Evolutionary conservation across 2,113 vertebrate species (phyloP), one percentile per base, ranked within the genome.

Genomic region (Forbesichthys agassizii): DNA sequence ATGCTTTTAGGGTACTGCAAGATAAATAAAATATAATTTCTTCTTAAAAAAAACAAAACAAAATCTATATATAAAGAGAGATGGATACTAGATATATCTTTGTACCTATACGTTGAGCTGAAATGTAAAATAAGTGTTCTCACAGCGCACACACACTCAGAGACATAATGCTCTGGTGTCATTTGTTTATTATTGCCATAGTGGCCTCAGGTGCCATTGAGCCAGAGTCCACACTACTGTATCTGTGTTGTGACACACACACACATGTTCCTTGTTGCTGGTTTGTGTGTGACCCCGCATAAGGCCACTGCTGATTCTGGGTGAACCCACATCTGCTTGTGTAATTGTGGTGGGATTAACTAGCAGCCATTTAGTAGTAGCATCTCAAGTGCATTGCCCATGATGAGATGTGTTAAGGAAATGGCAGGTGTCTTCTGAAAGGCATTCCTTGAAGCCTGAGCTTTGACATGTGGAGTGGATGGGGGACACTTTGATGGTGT

Each of bases 151-250:
- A 42, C 36, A 42, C 36, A 42, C 36, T 5, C 36, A 6, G 36
- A 42, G 36, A 42, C 5, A 0, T 42, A 42, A 5, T 42, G 7
- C 36, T 42, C 5, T 42, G 36, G 36, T 42, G 36, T 7, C 36
- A 42, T 42, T 42, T 8, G 4, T 66, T 77, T 61, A 11, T 59
- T 16, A 64, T 62, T 75, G 73, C 67, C 53, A 73, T 57, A 55
- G 27, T 27, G 72, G 64, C 73, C 65, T 79, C 58, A 55, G 77
- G 14, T 86, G 84, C 82, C 80, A 86, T 80, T 66, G 66, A 62
- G 2, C 3, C 68, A 66, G 59, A 63, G 27, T 27, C 27, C 27
- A 27, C 27, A 27, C 55, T 61, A 73, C 52, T 61, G 10, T 68
- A 4, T 71, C 61, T 6, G 18, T 64, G 20, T 33, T 33, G 56